Base-by-base conservation (phyloP, 2,888 invertebrate genomes). In the Malthinus flaveolus region DNA sequence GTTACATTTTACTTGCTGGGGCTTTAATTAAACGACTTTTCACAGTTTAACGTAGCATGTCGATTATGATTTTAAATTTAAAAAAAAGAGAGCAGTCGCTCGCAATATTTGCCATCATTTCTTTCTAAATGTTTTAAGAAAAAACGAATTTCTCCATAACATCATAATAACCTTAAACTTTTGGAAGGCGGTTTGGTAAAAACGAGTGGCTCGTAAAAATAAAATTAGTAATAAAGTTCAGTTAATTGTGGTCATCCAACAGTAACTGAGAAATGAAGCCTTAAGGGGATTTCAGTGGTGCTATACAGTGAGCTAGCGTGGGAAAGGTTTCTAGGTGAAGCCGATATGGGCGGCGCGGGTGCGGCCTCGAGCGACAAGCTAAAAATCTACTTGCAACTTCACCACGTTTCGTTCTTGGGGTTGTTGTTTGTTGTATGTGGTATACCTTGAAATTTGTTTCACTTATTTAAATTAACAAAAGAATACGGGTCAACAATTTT, bases 271-370 rank as follows among this genome's bases (percentile, higher is more conserved):
- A 58, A 61, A 61, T 59, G 56, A 56, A 60, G 57, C 64, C 54
- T 53, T 45, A 45, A 12, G 39, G 53, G 60, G 59, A 10, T 47
- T 55, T 32, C 56, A 37, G 56, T 60, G 60, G 66, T 68, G 65
- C 67, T 64, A 68, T 68, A 68, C 65, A 63, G 66, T 66, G 64
- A 65, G 65, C 63, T 61, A 69, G 67, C 69, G 69, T 69, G 69
- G 68, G 69, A 69, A 69, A 68, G 68, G 69, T 67, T 66, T 63
- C 62, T 64, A 66, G 66, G 66, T 68, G 68, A 68, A 64, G 62
- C 56, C 59, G 51, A 58, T 59, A 64, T 66, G 66, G 67, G 67
- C 67, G 65, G 64, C 53, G 59, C 60, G 64, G 62, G 61, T 61
- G 61, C 63, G 62, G 49, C 66, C 64, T 49, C 50, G 53, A 61